Base-by-base conservation (phyloP, 1,140 invertebrate genomes). In the Euura lappo region DNA sequence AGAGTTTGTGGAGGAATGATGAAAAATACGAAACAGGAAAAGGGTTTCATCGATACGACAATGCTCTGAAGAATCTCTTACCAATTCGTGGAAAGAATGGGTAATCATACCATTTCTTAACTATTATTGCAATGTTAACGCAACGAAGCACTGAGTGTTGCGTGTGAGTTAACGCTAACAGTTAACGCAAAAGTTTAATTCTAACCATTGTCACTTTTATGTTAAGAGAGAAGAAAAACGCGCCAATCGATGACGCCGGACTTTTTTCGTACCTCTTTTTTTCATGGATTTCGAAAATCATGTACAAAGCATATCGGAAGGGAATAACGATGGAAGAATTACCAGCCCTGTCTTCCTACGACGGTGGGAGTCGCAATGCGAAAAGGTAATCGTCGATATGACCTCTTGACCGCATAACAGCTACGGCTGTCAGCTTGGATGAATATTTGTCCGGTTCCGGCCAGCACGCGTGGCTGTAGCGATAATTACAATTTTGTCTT, bases 51-150 rank as follows among this genome's bases (percentile, higher is more conserved):
- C 51, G 81, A 43, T 84, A 84, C 45, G 75, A 79, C 71, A 77
- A 78, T 76, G 79, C 82, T 51, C 47, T 84, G 10, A 77, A 68
- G 51, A 84, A 83, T 71, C 77, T 83, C 44, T 82, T 84, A 70
- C 82, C 81, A 10, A 42, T 82, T 69, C 80, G 82, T 3, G 44
- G 66, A 6, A 72, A 70, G 6, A 71, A 73, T 8, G 68, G 71
- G 82, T 84, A 78, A 42, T 78, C 81, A 74, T 13, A 2, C n/a
- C 45, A 70, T 45, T 47, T 13, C 10, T 44, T 60, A 69, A 65
- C 45, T 10, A 66, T 71, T 45, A 72, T 69, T 71, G 47, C 4
- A 64, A 11, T 51, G n/a, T n/a, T n/a, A n/a, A n/a, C n/a, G n/a
- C n/a, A n/a, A n/a, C n/a, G n/a, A n/a, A n/a, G n/a, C n/a, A n/a